Conservation (phyloP, 2,888 invertebrate species). For the Rotaria sp. region DNA sequence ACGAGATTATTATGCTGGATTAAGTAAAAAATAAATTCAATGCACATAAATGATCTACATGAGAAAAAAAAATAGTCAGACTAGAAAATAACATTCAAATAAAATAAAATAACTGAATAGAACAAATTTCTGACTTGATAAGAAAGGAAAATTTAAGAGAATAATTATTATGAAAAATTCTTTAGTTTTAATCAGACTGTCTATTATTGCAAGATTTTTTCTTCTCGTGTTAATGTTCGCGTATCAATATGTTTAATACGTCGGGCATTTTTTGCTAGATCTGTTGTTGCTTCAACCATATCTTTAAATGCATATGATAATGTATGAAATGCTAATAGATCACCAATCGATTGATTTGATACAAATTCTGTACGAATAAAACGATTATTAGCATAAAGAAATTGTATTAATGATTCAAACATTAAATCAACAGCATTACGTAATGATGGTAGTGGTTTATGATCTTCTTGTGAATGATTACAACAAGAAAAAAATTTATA, state of each 20-base stretch:
- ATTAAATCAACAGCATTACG: not conserved
- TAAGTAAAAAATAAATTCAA: too few species aligned
- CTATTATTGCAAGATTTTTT: not conserved
- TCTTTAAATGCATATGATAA: not conserved
- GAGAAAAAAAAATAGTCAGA: not conserved
- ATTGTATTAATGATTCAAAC: not conserved
- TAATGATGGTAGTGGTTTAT: not conserved
- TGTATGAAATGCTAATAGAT: not conserved
- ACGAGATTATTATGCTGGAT: too few species aligned
- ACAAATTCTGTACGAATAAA: not conserved
- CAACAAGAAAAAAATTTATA: not conserved
- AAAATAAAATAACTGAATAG: too few species aligned
- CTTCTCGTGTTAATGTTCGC: not conserved
- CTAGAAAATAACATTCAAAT: not conserved
- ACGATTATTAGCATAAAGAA: not conserved
- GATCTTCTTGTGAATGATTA: too few species aligned
- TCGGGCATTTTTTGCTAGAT: not conserved
- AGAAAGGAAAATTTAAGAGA: too few species aligned
- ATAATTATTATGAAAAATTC: not conserved
- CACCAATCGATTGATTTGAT: not conserved
- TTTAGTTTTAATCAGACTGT: not conserved
- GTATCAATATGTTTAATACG: not conserved
- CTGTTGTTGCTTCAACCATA: constrained; percentile 8
- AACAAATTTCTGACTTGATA: too few species aligned
- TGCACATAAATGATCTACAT: not conserved